Base-by-base conservation (phyloP, 2,888 invertebrate species). In the Drosophila picticornis region DNA sequence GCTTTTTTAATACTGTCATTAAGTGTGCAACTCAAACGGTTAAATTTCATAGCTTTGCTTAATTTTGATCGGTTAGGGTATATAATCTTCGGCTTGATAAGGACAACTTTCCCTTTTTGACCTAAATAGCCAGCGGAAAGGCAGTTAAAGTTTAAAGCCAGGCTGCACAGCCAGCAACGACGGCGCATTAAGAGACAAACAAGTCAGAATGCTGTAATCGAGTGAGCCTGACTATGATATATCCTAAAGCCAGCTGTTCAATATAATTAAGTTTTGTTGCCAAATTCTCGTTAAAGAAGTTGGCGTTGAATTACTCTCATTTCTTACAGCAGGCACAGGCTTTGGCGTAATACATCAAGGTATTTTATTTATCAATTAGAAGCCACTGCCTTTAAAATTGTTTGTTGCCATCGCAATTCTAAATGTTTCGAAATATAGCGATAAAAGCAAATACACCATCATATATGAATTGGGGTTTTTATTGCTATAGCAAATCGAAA, bases 111-210 rank as follows among this genome's bases (percentile, higher is more conserved):
- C 29, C 16, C 31, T 16, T n/a, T 2, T 7, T 6, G n/a, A n/a
- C 29, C 25, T 29, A 61, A 51, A 59, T 62, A 22, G 34, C 75
- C 63, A 52, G 50, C 48, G 71, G 65, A 55, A 75, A 78, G 67
- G 72, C 66, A 68, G 46, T 48, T 55, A 10, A 65, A 68, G 64
- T 63, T n/a, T n/a, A n/a, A n/a, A n/a, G 64, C 63, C 57, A 25
- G 19, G 32, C 22, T 36, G 51, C 25, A 70, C 56, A 40, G 59
- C 53, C 60, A 67, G 34, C 55, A 66, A 68, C n/a, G 53, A 43
- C 55, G 51, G 29, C 52, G 36, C 61, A 52, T 61, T 38, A 53
- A 61, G 48, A 48, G 32, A 48, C 11, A 16, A 40, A 55, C 32
- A 55, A 61, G 22, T 16, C 6, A 36, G 16, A 36, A 36, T 16